Conservation (phyloP, 2,113 vertebrate genomes). For the Ailurus styani region DNA sequence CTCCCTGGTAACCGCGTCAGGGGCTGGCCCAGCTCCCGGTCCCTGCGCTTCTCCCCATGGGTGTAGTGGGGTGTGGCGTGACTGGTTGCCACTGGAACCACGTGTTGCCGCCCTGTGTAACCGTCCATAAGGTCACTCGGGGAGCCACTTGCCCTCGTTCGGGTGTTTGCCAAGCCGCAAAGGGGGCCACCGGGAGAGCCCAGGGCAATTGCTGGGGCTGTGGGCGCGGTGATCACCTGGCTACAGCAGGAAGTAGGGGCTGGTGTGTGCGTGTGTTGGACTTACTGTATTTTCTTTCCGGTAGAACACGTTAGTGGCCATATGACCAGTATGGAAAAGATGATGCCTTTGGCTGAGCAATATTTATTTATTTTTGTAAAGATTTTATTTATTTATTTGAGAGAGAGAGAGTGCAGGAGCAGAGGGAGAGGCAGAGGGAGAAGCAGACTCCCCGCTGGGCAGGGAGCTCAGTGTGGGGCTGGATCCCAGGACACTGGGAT, state of each 20-base stretch:
- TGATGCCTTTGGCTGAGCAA: background rate
- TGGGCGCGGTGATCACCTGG: rapidly evolving
- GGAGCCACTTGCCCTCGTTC: background rate
- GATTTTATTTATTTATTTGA: too few relatives aligned
- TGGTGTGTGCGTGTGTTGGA: background rate
- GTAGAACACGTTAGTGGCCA: background rate
- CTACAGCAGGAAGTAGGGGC: rapidly evolving
- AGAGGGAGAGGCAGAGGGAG: too few relatives aligned
- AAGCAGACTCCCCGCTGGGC: too few relatives aligned
- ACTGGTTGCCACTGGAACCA: rapidly evolving
- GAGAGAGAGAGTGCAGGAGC: too few relatives aligned
- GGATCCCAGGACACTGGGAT: background rate
- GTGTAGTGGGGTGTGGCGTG: too few relatives aligned
- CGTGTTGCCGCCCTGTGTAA: rapidly evolving
- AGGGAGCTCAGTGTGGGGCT: too few relatives aligned
- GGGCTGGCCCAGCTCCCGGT: rapidly evolving
- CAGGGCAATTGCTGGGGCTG: rapidly evolving
- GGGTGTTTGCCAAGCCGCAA: background rate
- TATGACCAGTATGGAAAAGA: rapidly evolving
- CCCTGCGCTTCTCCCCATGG: background rate
- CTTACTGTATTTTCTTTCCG: background rate
- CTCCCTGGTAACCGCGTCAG: background rate
- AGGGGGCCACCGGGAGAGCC: rapidly evolving
- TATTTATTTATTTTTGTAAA: too few relatives aligned
- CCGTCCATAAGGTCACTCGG: rapidly evolving